Percentiles rank a stretch among this genome's conserved stretches.
phyloP scores from a whole-genome alignment of 2,113 vertebrate species.

The Megalops atlanticus region DNA sequence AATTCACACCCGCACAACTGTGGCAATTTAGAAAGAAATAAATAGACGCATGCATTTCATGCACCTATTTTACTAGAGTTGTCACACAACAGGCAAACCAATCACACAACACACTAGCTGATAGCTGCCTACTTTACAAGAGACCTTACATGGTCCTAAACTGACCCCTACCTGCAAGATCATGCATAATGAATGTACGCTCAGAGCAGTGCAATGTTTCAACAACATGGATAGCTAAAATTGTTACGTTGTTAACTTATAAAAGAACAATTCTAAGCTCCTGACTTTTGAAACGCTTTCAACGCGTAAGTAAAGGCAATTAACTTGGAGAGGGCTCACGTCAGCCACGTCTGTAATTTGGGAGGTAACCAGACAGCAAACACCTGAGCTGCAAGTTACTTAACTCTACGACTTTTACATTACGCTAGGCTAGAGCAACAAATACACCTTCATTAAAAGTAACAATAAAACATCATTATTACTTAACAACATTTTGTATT shows the following conservation, averaged over 20 bases:
- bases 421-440: too few relatives aligned
- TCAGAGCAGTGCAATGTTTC: background rate
- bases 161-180: constrained; percentile 21
- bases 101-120: background rate
- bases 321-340: too few relatives aligned
- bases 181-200: background rate
- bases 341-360: too few relatives aligned
- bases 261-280: too few relatives aligned
- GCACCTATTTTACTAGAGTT: background rate
- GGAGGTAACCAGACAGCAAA: too few relatives aligned
- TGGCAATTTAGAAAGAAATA: background rate
- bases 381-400: too few relatives aligned
- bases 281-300: too few relatives aligned
- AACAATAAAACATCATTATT: background rate
- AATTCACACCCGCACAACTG: background rate
- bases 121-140: background rate
- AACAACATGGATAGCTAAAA: background rate
- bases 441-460: too few relatives aligned
- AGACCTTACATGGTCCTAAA: background rate
- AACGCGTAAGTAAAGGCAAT: too few relatives aligned
- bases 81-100: background rate
- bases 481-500: background rate
- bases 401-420: too few relatives aligned
- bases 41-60: background rate
- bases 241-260: too few relatives aligned